Evolutionary conservation across 2,113 vertebrate species (phyloP), one percentile per base, ranked within the genome.

Genomic region (Phyllostomus discolor): DNA sequence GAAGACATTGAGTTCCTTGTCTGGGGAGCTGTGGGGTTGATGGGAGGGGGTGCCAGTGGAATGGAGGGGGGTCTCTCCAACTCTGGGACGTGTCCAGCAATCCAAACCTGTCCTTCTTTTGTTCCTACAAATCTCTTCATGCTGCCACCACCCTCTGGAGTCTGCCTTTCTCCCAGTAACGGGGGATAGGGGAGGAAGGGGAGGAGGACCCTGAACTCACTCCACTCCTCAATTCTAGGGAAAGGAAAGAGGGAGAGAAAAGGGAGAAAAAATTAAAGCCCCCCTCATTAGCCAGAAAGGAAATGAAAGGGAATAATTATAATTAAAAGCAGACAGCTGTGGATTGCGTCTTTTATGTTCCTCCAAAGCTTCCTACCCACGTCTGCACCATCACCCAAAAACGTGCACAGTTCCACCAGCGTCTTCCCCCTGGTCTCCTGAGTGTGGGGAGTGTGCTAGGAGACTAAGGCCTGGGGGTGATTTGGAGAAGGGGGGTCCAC

Each of bases 11-110:
- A 98, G 97, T 96, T 91, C 97, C 97, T 99, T 97, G 98, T 98
- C 98, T 98, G 97, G 97, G 97, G 96, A 97, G 97, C 97, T 95
- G 93, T 91, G 97, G 96, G 96, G 92, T 67, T 91, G 96, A 70
- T 48, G 88, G 97, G 97, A 96, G 97, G 97, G 96, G 97, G 95
- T 96, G 97, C 93, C 94, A 41, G 76, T 84, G 75, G 86, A 86
- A 93, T 96, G 94, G 94, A 69, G 94, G 87, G 94, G 95, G 90
- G 96, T 97, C 97, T 94, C 83, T 97, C 96, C 91, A 95, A 72
- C 97, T 98, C 98, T 97, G 98, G 98, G 98, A 99, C 99, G 99
- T 99, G 99, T 99, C 98, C 98, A 98, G 99, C 99, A 99, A 98
- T 98, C 98, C 98, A 99, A 99, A 98, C 98, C 98, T 95, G 89